Evolutionary conservation across 1,140 invertebrate genomes (phyloP).

Genomic region (Trialeurodes vaporariorum): DNA sequence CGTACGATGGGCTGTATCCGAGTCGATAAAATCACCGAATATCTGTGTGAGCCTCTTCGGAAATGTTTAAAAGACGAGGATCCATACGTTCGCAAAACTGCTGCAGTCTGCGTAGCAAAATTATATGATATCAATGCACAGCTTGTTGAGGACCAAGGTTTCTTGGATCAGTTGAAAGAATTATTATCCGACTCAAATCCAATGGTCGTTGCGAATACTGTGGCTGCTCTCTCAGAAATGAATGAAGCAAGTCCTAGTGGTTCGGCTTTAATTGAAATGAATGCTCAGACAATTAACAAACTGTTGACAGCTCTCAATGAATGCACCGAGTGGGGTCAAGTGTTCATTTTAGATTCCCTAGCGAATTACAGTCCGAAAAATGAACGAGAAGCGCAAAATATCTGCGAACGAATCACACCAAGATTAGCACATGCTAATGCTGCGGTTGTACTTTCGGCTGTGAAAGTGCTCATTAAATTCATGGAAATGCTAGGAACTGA

Average conservation of each 20-base stretch:
- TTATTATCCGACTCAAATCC: slow-evolving; percentile 97
- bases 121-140: slow-evolving; percentile 97
- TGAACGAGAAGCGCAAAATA: slow-evolving; percentile 97
- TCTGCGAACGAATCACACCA: slow-evolving; percentile 97
- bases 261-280: slow-evolving; percentile 89
- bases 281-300: slow-evolving; percentile 96
- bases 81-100: slow-evolving; percentile 98
- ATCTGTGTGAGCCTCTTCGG: slow-evolving; percentile 94
- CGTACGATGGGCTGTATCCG: slow-evolving; percentile 99
- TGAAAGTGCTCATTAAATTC: slow-evolving; percentile 95
- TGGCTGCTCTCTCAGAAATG: slow-evolving; percentile 96
- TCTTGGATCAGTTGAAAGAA: slow-evolving; percentile 94
- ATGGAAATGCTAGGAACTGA: slow-evolving; percentile 93
- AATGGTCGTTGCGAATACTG: slow-evolving; percentile 99
- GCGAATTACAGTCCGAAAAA: slow-evolving; percentile 96
- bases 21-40: slow-evolving; percentile 99
- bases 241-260: slow-evolving; percentile 92
- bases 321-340: slow-evolving; percentile 99
- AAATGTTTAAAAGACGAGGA: slow-evolving; percentile 99
- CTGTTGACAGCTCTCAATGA: slow-evolving; percentile 96
- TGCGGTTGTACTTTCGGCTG: slow-evolving; percentile 96
- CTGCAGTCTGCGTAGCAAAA: slow-evolving; percentile 98
- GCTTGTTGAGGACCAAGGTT: slow-evolving; percentile 96
- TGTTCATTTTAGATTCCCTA: slow-evolving; percentile 96
- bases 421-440: slow-evolving; percentile 97